phyloP scores from a whole-genome alignment of 2,888 invertebrate species.

The Cephalotes varians region DNA sequence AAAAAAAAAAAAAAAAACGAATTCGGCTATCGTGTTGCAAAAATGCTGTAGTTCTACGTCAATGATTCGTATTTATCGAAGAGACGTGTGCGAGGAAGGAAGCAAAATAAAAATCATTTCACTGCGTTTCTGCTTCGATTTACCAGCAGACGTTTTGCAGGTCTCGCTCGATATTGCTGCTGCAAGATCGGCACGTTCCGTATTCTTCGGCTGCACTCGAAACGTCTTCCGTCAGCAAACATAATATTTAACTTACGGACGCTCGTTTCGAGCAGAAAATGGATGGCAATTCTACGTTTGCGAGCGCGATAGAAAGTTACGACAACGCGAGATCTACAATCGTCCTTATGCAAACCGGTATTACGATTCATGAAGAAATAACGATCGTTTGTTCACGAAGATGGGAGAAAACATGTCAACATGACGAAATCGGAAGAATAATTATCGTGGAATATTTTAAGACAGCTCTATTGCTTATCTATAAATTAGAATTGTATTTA shows the following conservation, averaged over 20 bases:
- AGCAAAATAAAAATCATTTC: constrained; percentile 58
- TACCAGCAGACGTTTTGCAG: constrained; percentile 50
- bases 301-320: constrained; percentile 45
- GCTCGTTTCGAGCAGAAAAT: constrained; percentile 55
- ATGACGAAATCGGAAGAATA: background rate
- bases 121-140: constrained; percentile 37
- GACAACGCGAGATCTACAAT: constrained; percentile 40
- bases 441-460: background rate
- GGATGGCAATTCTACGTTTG: constrained; percentile 44
- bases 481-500: constrained; percentile 11
- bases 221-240: constrained; percentile 68
- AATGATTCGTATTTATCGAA: constrained; percentile 68
- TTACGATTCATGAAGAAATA: constrained; percentile 46
- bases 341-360: constrained; percentile 31
- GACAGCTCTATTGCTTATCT: background rate
- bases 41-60: constrained; percentile 39
- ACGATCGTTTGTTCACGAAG: constrained; percentile 4
- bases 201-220: constrained; percentile 49
- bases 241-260: constrained; percentile 73
- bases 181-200: constrained; percentile 66
- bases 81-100: constrained; percentile 39
- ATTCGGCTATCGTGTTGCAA: constrained; percentile 30
- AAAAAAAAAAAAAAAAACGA: background rate
- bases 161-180: constrained; percentile 66
- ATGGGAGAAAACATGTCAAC: background rate